A percentile compares a stretch with the other conserved stretches of the same genome.
These are phyloP conservation scores for Oceanodroma tethys DNA, from an alignment of 2,113 vertebrate species.

Conservation along the genomic window DNA sequence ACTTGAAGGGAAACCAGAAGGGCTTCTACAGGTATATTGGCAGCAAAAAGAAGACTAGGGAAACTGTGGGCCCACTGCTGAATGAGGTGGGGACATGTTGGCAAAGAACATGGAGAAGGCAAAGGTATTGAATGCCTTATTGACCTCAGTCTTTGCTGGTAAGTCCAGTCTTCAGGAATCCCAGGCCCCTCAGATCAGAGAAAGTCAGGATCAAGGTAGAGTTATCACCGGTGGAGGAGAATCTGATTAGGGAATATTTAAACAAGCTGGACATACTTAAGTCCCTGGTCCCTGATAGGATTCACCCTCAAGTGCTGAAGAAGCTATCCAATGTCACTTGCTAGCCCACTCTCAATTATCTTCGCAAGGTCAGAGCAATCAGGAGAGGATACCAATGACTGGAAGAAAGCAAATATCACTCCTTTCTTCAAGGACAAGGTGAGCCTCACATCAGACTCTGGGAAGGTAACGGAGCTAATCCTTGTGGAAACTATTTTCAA, in stretches of 20 bases:
- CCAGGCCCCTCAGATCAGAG: not conserved
- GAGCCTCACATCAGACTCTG: not conserved
- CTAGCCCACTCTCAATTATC: not conserved
- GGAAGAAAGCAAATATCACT: not conserved
- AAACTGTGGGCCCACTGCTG: not conserved
- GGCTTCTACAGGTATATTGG: not conserved
- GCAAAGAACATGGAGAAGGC: not conserved
- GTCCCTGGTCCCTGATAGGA: not conserved
- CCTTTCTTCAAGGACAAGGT: not conserved
- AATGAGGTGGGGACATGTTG: not conserved
- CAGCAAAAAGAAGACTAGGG: not conserved
- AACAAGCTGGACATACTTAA: not conserved
- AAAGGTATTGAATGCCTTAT: not conserved
- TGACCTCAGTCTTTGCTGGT: not conserved
- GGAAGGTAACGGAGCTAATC: not conserved
- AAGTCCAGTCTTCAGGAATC: not conserved
- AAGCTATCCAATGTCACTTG: not conserved
- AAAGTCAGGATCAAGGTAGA: not conserved
- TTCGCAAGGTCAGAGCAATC: not conserved
- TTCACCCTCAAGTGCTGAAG: not conserved
- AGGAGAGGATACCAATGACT: not conserved
- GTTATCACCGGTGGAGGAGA: not conserved
- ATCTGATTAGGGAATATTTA: not conserved
- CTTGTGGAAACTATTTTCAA: not conserved
- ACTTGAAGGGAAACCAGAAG: not conserved